These are phyloP conservation scores for Spodoptera littoralis DNA, from an alignment of 2,888 invertebrate species.

Conservation along the genomic window DNA sequence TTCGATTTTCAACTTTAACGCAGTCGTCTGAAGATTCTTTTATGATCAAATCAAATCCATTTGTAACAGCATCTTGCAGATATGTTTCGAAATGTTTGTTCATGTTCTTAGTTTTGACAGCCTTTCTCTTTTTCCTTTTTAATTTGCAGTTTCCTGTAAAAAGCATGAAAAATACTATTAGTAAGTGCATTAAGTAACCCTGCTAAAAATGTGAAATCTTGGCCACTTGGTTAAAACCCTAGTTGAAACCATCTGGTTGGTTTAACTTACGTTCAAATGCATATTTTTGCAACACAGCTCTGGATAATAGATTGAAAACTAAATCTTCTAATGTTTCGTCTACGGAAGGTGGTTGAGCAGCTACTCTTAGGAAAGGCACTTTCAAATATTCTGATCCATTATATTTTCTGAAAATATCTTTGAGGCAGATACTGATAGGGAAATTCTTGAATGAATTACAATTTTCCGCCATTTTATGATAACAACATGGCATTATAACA, in stretches of 20 bases:
- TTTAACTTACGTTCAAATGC: constrained; percentile 88
- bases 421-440: constrained; percentile 89
- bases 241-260: no score
- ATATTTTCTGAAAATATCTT: constrained; percentile 67
- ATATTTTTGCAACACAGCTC: constrained; percentile 91
- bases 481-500: constrained; percentile 94
- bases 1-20: constrained; percentile 32
- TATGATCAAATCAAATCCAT: constrained; percentile 69
- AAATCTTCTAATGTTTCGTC: constrained; percentile 85
- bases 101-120: constrained; percentile 72
- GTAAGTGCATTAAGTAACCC: no score
- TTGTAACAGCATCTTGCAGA: constrained; percentile 63
- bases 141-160: constrained; percentile 83
- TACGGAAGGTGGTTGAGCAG: constrained; percentile 91
- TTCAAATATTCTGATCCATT: constrained; percentile 83
- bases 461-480: constrained; percentile 90
- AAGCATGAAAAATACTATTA: background rate
- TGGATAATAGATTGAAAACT: constrained; percentile 86
- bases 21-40: constrained; percentile 19
- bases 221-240: no score
- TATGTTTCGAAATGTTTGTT: constrained; percentile 74
- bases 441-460: constrained; percentile 89
- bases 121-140: constrained; percentile 82
- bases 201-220: no score
- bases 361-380: constrained; percentile 92